Percentiles rank a stretch among this genome's conserved stretches.
phyloP scores from a whole-genome alignment of 2,888 invertebrate genomes.

The Idaea dimidiata region DNA sequence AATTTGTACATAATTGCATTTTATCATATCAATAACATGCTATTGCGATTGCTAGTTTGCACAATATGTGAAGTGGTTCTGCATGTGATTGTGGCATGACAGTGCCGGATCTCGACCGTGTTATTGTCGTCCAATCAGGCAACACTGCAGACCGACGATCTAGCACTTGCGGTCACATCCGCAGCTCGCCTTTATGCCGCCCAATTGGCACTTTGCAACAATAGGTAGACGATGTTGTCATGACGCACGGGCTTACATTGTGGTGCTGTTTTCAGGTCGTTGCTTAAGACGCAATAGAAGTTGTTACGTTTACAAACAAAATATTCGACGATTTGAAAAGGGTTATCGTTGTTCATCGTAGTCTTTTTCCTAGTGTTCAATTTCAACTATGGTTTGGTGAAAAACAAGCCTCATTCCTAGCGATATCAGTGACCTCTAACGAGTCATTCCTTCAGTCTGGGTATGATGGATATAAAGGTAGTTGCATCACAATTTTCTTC shows the following conservation, averaged over 20 bases:
- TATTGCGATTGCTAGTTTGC: neutral
- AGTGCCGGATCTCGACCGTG: conserved; percentile 6
- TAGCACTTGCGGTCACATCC: conserved; percentile 56
- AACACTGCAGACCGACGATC: conserved; percentile 48
- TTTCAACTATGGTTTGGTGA: no score
- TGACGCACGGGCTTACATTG: conserved; percentile 18
- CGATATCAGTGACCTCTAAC: no score
- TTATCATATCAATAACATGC: neutral
- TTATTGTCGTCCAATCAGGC: conserved; percentile 59
- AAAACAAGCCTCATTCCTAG: no score
- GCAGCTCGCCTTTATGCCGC: conserved; percentile 39
- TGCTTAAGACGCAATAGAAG: neutral
- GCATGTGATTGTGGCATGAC: neutral
- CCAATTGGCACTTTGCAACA: conserved; percentile 25
- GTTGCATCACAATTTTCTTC: no score
- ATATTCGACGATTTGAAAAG: neutral
- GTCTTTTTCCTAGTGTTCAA: no score
- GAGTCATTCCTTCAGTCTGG: no score
- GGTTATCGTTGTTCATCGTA: no score
- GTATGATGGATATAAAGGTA: no score
- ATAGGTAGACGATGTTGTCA: conserved; percentile 4
- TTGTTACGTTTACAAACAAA: neutral
- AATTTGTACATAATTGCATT: neutral
- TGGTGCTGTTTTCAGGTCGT: neutral
- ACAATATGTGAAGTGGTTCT: neutral